Conservation (phyloP, 2,888 invertebrate species). For the Ennomos fuscantarius region DNA sequence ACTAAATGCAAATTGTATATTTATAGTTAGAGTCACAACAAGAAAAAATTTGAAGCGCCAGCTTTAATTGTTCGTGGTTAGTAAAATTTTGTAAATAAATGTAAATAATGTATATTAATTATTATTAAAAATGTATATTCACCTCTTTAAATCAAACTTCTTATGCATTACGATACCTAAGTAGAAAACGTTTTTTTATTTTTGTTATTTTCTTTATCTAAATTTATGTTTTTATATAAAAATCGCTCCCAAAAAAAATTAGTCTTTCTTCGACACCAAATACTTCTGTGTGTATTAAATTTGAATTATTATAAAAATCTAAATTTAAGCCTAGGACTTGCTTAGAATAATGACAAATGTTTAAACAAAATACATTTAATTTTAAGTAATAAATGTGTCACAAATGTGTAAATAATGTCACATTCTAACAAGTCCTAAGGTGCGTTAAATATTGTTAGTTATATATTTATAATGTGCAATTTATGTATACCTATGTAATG, state of each 20-base stretch:
- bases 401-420: neutral
- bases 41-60: slow-evolving; percentile 9
- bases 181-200: slow-evolving; percentile 59
- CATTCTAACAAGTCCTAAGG: slow-evolving; percentile 16
- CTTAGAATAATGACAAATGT: neutral
- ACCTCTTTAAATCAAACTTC: slow-evolving; percentile 54
- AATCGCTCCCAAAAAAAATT: slow-evolving; percentile 58
- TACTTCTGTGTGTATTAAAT: slow-evolving; percentile 49
- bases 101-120: slow-evolving; percentile 70
- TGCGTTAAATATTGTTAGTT: slow-evolving; percentile 59
- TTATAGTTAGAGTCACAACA: neutral
- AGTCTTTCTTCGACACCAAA: slow-evolving; percentile 66
- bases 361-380: neutral
- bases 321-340: slow-evolving; percentile 31
- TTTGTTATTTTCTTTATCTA: slow-evolving; percentile 56
- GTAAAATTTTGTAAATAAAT: slow-evolving; percentile 59
- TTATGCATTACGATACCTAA: slow-evolving; percentile 38
- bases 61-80: slow-evolving; percentile 60
- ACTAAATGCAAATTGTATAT: neutral
- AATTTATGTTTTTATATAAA: slow-evolving; percentile 50
- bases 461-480: slow-evolving; percentile 57
- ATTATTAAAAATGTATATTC: slow-evolving; percentile 66
- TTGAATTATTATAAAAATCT: slow-evolving; percentile 48
- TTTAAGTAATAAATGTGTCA: neutral
- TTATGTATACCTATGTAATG: slow-evolving; percentile 57